These are phyloP conservation scores for Ophion costatus DNA, from an alignment of 2,888 invertebrate genomes.

Conservation along the genomic window DNA sequence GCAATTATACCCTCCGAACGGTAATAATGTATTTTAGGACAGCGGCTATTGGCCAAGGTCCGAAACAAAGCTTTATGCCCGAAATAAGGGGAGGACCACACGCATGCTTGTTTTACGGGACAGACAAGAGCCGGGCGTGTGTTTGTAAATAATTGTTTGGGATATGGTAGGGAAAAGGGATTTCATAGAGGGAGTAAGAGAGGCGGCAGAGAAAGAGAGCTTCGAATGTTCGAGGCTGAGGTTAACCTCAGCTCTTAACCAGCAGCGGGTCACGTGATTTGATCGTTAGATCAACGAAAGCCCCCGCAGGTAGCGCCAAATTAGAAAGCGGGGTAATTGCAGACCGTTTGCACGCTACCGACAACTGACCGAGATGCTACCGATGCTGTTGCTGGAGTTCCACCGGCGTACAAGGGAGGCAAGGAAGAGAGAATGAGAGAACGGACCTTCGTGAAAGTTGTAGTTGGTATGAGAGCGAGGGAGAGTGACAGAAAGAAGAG, in stretches of 20 bases:
- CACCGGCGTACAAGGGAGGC: constrained; percentile 12
- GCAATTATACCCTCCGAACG: constrained; percentile 46
- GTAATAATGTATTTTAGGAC: constrained; percentile 56
- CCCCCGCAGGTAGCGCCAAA: constrained; percentile 74
- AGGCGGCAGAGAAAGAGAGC: constrained; percentile 6
- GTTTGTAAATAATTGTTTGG: constrained; percentile 29
- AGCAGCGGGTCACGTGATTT: constrained; percentile 76
- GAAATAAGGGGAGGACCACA: constrained; percentile 27
- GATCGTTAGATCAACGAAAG: constrained; percentile 77
- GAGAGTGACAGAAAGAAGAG: neutral
- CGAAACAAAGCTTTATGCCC: constrained; percentile 33
- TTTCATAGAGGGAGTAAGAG: neutral
- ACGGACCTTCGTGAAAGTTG: constrained; percentile 13
- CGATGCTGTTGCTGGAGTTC: constrained; percentile 51
- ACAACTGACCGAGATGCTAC: constrained; percentile 76
- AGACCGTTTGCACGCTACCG: constrained; percentile 79
- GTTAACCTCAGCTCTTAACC: constrained; percentile 72
- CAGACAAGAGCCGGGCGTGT: neutral
- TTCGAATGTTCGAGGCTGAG: constrained; percentile 56
- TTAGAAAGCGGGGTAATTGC: constrained; percentile 80
- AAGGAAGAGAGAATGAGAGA: constrained; percentile 20
- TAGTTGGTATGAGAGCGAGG: neutral
- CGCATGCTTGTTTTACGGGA: constrained; percentile 31
- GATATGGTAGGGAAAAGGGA: neutral
- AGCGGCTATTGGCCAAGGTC: constrained; percentile 54